These are phyloP conservation scores for Drosophila cognata DNA, from an alignment of 2,888 invertebrate species.

Conservation along the genomic window DNA sequence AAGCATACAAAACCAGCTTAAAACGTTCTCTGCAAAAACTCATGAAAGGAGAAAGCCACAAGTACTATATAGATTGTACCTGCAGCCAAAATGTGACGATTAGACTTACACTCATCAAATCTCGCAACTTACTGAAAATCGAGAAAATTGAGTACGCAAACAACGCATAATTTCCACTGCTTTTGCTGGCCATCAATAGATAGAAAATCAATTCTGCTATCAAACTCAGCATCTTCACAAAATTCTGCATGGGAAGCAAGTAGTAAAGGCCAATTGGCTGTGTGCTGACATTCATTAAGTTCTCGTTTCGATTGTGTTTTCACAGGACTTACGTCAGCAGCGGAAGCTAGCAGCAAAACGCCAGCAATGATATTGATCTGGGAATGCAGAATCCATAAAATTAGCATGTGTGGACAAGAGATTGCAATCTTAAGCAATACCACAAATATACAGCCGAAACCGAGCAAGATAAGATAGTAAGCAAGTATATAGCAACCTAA, in stretches of 20 bases:
- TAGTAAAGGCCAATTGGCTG: conserved; percentile 21
- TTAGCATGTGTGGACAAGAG: conserved; percentile 11
- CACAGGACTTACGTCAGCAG: conserved; percentile 28
- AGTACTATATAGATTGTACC: conserved; percentile 14
- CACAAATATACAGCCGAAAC: background rate
- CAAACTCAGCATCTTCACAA: conserved; percentile 39
- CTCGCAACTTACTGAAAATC: conserved; percentile 38
- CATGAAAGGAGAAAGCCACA: conserved; percentile 34
- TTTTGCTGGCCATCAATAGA: conserved; percentile 13
- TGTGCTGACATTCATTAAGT: background rate
- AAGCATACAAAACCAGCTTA: background rate
- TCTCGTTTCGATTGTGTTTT: background rate
- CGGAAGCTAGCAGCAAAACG: conserved; percentile 25
- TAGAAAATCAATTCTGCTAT: conserved; percentile 52
- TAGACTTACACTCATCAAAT: too few relatives aligned
- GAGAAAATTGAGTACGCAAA: conserved; percentile 24
- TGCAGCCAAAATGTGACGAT: conserved; percentile 4
- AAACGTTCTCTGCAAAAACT: conserved; percentile 10
- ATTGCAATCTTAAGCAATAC: rapidly evolving
- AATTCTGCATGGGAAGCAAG: conserved; percentile 51
- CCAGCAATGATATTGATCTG: conserved; percentile 35
- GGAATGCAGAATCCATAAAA: conserved; percentile 34
- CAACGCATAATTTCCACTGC: rapidly evolving
- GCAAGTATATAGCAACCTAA: conserved; percentile 30
- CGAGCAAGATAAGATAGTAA: background rate